Evolutionary conservation across 2,888 invertebrate species (phyloP), one percentile per base, ranked within the genome.

Genomic region (Helicoverpa assulta): DNA sequence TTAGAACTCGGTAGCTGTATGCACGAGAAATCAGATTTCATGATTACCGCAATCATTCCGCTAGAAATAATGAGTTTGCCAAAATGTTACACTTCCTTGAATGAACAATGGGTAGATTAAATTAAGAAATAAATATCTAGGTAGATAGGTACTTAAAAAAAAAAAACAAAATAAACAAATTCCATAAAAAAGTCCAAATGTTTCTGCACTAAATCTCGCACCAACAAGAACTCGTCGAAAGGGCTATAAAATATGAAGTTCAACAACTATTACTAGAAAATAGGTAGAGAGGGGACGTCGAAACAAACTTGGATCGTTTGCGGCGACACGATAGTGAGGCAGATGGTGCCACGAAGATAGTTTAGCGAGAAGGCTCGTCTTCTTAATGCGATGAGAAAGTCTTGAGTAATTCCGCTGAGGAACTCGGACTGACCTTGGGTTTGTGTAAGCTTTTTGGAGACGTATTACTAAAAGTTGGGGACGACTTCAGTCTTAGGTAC

Each of bases 221-320:
- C 7, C 51, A 26, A 53, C 52, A 54, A 54, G 21, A 54, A 47
- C n/a, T 57, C 66, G 62, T 52, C 37, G 26, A 70, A 76, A 71
- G 43, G 69, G 66, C 65, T 73, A 68, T 82, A 76, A 84, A 83
- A 81, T 82, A 78, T 80, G 70, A 77, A 81, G 76, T 81, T 80
- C 62, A 75, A 69, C 67, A 73, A 79, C 78, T 84, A 85, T 85
- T 80, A 82, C 84, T 81, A 68, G 80, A 84, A 88, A 86, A 86
- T 86, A 88, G 82, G 83, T 76, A 84, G 75, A 84, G 67, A 77
- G 69, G 69, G 78, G 79, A 79, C 83, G 85, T 83, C 85, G 81
- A 83, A 87, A 87, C 86, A 89, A 91, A 91, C 84, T 91, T 89
- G 80, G 86, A 85, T 91, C 90, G 89, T 91, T 91, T 91, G 86